Base-by-base conservation (phyloP, 2,113 vertebrate species). In the Reinhardtius hippoglossoides region DNA sequence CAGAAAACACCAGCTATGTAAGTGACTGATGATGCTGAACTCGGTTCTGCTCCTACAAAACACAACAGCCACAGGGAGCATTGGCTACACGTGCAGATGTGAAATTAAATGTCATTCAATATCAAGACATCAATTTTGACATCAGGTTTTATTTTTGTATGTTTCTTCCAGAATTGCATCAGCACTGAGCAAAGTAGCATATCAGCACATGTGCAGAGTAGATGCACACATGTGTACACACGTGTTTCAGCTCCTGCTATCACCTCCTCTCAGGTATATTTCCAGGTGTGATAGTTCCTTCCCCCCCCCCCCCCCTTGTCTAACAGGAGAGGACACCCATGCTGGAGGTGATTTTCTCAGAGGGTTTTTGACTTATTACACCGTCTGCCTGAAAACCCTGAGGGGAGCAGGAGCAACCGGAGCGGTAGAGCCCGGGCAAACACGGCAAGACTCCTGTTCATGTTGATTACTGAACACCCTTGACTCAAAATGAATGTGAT, bases 331-430 rank as follows among this genome's bases (percentile, higher is more conserved):
- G 18, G 42, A 73, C 27, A 76, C 72, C 69, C 44, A 71, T 40
- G 50, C 54, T 70, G 48, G 35, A 26, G 31, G 21, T 61, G 20
- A 64, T 67, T 72, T 68, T 61, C 37, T 68, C 35, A 42, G 31
- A 65, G 26, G 8, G 20, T 42, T 70, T 27, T 75, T 75, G 16
- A 60, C 18, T 46, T 57, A 61, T 59, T 61, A 78, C 54, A 63
- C 67, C 74, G 74, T 71, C 66, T 83, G 75, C 67, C 31, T n/a
- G 8, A 67, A 61, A 57, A 12, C 31, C 70, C 64, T 46, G 65
- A 74, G 56, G 3, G 8, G 13, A 74, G 35, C 44, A 31, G 42
- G 42, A 21, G 64, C 37, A 76, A 54, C 48, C 2, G 8, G 16
- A 71, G 31, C 42, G 46, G 31, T 9, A 6, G 31, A 21, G 14